phyloP scores from a whole-genome alignment of 1,140 invertebrate species.

The Lithobius niger region DNA sequence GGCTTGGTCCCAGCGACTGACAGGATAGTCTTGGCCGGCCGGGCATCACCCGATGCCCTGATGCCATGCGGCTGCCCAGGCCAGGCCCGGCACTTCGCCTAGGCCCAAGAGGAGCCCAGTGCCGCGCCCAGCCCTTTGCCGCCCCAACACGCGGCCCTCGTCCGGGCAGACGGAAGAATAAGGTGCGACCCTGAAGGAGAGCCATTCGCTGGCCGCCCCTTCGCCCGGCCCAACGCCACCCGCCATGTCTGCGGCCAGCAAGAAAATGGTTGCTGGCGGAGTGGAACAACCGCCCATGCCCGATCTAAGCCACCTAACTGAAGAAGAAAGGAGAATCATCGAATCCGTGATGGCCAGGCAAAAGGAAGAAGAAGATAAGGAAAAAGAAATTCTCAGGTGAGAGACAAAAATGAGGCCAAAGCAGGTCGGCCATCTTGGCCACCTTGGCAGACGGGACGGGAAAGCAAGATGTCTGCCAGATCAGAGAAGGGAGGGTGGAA shows the following conservation, averaged over 20 bases:
- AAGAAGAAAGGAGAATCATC: conserved; percentile 94
- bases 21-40: conserved; percentile 33
- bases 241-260: neutral
- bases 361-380: conserved; percentile 88
- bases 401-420: no score
- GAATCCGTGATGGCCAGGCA: conserved; percentile 91
- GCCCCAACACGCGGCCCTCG: no score
- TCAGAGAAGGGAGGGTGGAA: no score
- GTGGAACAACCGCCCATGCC: conserved; percentile 46
- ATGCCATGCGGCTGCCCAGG: conserved; percentile 11
- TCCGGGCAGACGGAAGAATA: no score
- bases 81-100: neutral
- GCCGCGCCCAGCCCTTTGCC: neutral
- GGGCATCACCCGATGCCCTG: conserved; percentile 4
- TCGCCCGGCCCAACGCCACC: conserved; percentile 4
- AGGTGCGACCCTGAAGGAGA: no score
- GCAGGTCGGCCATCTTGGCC: no score
- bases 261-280: conserved; percentile 18
- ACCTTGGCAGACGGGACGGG: no score
- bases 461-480: no score
- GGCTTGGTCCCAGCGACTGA: conserved; percentile 9
- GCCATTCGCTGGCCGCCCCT: conserved; percentile 13
- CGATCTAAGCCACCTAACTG: conserved; percentile 93
- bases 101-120: no score
- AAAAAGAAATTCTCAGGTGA: conserved; percentile 89